Percentiles rank a stretch among this genome's conserved stretches.
phyloP scores from a whole-genome alignment of 2,888 invertebrate species.

The Tanypteryx hageni region DNA sequence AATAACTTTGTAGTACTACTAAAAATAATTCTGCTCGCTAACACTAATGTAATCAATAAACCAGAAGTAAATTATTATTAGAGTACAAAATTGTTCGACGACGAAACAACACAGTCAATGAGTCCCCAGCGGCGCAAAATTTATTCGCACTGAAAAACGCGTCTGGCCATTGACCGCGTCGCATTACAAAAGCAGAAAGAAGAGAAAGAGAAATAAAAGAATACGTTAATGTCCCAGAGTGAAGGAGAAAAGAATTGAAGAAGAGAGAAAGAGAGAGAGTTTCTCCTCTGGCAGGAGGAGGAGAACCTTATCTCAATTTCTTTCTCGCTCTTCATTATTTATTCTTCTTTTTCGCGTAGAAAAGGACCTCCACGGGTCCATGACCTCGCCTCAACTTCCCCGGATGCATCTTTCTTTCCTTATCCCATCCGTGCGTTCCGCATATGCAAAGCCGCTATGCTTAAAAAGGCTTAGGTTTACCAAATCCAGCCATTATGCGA shows the following conservation, averaged over 20 bases:
- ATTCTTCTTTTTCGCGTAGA: neutral
- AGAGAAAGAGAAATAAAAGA: neutral
- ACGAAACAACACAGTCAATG: too few relatives aligned
- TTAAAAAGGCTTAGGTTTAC: slow-evolving; percentile 36
- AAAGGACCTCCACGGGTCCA: slow-evolving; percentile 35
- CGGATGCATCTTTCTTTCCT: neutral
- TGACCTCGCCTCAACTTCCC: slow-evolving; percentile 31
- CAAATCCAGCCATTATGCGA: slow-evolving; percentile 46
- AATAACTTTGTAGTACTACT: too few relatives aligned
- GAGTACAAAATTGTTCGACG: too few relatives aligned
- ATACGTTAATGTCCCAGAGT: neutral
- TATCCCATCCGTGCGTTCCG: neutral
- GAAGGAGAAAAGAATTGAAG: neutral
- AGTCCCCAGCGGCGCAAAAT: too few relatives aligned
- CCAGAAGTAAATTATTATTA: too few relatives aligned
- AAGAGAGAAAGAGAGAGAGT: slow-evolving; percentile 1
- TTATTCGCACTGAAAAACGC: too few relatives aligned
- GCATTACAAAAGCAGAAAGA: neutral
- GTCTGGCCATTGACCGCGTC: slow-evolving; percentile 48
- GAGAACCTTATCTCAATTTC: neutral
- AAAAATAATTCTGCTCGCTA: too few relatives aligned
- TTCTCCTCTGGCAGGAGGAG: slow-evolving; percentile 1
- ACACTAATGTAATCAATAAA: too few relatives aligned
- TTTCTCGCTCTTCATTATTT: neutral
- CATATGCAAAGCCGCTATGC: slow-evolving; percentile 12